Evolutionary conservation across 2,888 invertebrate genomes (phyloP).

Genomic region (Dendrolimus houi): DNA sequence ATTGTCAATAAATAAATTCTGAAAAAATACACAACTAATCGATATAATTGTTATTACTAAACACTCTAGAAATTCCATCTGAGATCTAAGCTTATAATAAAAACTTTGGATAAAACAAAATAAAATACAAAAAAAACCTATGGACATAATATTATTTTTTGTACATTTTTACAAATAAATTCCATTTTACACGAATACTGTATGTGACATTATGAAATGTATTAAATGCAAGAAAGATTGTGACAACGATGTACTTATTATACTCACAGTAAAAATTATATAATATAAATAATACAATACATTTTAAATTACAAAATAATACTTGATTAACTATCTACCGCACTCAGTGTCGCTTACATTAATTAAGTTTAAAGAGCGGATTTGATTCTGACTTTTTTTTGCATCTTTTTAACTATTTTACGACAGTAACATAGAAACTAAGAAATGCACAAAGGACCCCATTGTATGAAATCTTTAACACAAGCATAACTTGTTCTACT

Average conservation of each 20-base stretch:
- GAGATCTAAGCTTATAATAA: slow-evolving; percentile 74
- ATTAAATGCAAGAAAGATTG: slow-evolving; percentile 44
- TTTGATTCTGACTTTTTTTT: too few relatives aligned
- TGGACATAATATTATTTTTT: slow-evolving; percentile 18
- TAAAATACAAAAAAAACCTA: slow-evolving; percentile 34
- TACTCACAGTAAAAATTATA: slow-evolving; percentile 38
- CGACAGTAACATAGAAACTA: too few relatives aligned
- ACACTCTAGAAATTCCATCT: slow-evolving; percentile 59
- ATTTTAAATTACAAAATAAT: slow-evolving; percentile 33
- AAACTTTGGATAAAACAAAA: slow-evolving; percentile 68
- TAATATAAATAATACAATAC: slow-evolving; percentile 40
- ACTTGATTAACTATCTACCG: slow-evolving; percentile 2
- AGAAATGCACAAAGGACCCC: too few relatives aligned
- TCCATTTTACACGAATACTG: slow-evolving; percentile 37
- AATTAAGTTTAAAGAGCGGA: too few relatives aligned
- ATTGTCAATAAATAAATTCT: slow-evolving; percentile 69
- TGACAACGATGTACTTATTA: slow-evolving; percentile 51
- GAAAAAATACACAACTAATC: slow-evolving; percentile 58
- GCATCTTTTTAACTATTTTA: too few relatives aligned
- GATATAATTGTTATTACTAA: slow-evolving; percentile 29
- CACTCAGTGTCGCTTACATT: slow-evolving; percentile 1
- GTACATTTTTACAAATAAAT: slow-evolving; percentile 70
- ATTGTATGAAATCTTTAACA: too few relatives aligned
- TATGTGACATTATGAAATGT: slow-evolving; percentile 29
- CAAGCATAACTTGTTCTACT: too few relatives aligned